These are phyloP conservation scores for Perca fluviatilis DNA, from an alignment of 2,113 vertebrate genomes.

Conservation along the genomic window DNA sequence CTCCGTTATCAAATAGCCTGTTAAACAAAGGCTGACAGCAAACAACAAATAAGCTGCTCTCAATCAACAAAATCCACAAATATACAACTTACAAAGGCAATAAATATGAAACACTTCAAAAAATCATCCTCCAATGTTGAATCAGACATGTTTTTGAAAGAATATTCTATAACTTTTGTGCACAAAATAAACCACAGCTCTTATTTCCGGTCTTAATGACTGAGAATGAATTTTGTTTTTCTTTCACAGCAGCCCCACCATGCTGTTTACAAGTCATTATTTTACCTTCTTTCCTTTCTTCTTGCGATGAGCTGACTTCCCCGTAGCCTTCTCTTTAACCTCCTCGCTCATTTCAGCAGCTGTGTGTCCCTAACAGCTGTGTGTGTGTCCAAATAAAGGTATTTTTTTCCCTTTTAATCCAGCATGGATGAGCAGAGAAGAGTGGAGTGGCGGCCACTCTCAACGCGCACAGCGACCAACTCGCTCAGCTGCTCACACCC, in stretches of 20 bases:
- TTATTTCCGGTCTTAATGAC: constrained; percentile 13
- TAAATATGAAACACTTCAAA: not conserved
- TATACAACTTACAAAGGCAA: not conserved
- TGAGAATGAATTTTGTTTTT: not conserved
- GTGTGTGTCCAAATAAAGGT: constrained; percentile 25
- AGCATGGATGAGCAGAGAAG: constrained; percentile 70
- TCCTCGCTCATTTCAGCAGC: constrained; percentile 81
- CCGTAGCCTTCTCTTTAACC: constrained; percentile 76
- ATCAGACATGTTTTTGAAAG: not conserved
- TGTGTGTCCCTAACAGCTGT: constrained; percentile 54
- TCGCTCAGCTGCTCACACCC: constrained; percentile 76
- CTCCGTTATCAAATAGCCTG: constrained; percentile 20
- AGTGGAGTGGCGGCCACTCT: constrained; percentile 69
- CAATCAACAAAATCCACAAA: constrained; percentile 17
- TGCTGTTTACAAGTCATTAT: constrained; percentile 64
- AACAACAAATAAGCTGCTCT: constrained; percentile 28
- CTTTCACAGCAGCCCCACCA: constrained; percentile 37
- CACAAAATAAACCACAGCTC: not conserved
- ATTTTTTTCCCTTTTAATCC: constrained; percentile 68
- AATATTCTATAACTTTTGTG: constrained; percentile 4
- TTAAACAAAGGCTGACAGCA: constrained; percentile 16
- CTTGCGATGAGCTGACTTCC: constrained; percentile 79
- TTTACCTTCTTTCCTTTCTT: constrained; percentile 85
- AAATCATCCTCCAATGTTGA: not conserved
- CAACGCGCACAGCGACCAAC: constrained; percentile 58